phyloP scores from a whole-genome alignment of 2,888 invertebrate genomes.

The Melieria picta region DNA sequence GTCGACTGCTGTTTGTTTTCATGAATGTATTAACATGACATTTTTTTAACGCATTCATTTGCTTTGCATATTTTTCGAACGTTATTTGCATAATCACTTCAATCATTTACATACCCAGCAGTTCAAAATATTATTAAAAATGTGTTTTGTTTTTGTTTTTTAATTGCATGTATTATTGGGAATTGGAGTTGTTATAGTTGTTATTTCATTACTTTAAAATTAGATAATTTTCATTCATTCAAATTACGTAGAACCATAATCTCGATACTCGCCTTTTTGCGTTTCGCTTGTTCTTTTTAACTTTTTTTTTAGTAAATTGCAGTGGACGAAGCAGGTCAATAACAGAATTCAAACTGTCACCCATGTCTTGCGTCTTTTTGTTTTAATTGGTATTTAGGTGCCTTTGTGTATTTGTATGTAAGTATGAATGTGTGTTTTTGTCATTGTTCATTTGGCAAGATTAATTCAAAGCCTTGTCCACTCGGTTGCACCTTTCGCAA shows the following conservation, averaged over 20 bases:
- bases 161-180: too few species aligned
- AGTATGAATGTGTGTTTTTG: not conserved
- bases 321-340: conserved; percentile 20
- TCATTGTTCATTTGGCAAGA: conserved; percentile 24
- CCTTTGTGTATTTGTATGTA: not conserved
- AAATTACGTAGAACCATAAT: conserved; percentile 33
- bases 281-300: not conserved
- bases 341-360: not conserved
- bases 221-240: not conserved
- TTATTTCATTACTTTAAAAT: too few species aligned
- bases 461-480: not conserved
- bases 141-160: too few species aligned
- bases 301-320: not conserved
- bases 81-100: too few species aligned
- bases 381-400: not conserved
- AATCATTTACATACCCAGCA: too few species aligned
- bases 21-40: too few species aligned
- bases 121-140: too few species aligned
- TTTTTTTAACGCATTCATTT: too few species aligned
- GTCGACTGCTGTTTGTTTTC: too few species aligned
- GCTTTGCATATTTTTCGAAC: too few species aligned
- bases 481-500: not conserved
- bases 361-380: not conserved
- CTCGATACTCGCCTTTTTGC: conserved; percentile 21
- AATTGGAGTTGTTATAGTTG: too few species aligned